Evolutionary conservation across 2,113 vertebrate genomes (phyloP).

Genomic region (Sigmodon hispidus): DNA sequence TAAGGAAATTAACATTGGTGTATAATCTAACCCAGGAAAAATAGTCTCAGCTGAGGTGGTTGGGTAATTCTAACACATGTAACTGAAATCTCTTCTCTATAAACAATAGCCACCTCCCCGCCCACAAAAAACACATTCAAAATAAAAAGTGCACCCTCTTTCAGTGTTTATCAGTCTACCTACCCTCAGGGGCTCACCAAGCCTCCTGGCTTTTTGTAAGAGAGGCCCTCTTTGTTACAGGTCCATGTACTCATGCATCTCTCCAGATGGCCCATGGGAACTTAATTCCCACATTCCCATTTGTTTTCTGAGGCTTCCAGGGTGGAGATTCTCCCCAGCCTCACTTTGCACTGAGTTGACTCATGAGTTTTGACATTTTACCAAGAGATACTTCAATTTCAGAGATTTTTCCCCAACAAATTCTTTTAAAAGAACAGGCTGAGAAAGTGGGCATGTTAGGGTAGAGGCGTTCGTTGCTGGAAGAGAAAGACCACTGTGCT

Average conservation of each 20-base stretch:
- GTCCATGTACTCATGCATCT: neutral
- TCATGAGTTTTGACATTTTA: constrained; percentile 1
- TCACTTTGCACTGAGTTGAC: neutral
- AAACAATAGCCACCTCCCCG: neutral
- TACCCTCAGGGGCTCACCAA: neutral
- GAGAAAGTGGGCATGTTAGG: neutral
- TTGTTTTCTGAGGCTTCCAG: neutral
- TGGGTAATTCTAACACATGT: neutral
- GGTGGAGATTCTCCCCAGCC: neutral
- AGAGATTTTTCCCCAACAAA: neutral
- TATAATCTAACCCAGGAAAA: neutral
- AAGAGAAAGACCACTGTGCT: neutral
- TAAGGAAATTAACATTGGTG: neutral
- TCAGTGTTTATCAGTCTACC: neutral
- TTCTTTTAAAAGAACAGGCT: neutral
- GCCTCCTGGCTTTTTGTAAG: neutral
- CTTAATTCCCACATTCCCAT: neutral
- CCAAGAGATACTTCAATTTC: neutral
- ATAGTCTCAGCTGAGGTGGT: neutral
- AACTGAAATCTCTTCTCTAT: neutral
- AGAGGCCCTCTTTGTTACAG: constrained; percentile 48
- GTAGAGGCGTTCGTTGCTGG: neutral
- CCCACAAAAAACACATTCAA: neutral
- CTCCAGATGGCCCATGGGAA: neutral
- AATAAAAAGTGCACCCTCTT: neutral